A percentile compares a stretch with the other conserved stretches of the same genome.
Conservation (phyloP, 2,113 vertebrate genomes). For the Progne subis region DNA sequence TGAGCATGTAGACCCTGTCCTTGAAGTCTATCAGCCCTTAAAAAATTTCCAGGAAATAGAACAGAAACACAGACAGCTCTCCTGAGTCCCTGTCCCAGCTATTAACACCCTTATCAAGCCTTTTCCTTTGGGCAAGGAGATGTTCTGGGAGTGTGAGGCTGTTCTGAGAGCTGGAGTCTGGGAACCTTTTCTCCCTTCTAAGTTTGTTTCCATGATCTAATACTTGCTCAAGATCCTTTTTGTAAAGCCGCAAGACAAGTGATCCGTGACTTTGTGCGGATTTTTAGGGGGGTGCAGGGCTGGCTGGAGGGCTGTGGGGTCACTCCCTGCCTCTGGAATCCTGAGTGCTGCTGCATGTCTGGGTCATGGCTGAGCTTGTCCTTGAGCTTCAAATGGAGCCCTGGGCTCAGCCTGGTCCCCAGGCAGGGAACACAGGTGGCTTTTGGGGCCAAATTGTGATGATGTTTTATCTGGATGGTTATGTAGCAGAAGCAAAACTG, state of each 20-base stretch:
- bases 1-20: neutral
- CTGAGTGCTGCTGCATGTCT: neutral
- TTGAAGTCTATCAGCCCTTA: neutral
- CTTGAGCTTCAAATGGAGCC: neutral
- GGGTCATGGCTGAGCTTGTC: fast-evolving
- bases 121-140: neutral
- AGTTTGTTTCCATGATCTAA: neutral
- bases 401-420: neutral
- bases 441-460: neutral
- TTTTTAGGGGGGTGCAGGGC: neutral
- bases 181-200: neutral
- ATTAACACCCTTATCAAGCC: neutral
- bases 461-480: neutral
- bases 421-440: fast-evolving
- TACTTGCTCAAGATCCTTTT: neutral
- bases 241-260: neutral
- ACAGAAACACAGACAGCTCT: neutral
- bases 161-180: neutral
- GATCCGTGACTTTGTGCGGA: neutral
- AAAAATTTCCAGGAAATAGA: neutral
- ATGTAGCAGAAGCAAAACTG: fast-evolving
- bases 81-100: fast-evolving
- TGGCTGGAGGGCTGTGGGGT: neutral
- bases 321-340: neutral
- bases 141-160: neutral